Base-by-base conservation (phyloP, 1,140 invertebrate genomes). In the Zaprionus lachaisei region DNA sequence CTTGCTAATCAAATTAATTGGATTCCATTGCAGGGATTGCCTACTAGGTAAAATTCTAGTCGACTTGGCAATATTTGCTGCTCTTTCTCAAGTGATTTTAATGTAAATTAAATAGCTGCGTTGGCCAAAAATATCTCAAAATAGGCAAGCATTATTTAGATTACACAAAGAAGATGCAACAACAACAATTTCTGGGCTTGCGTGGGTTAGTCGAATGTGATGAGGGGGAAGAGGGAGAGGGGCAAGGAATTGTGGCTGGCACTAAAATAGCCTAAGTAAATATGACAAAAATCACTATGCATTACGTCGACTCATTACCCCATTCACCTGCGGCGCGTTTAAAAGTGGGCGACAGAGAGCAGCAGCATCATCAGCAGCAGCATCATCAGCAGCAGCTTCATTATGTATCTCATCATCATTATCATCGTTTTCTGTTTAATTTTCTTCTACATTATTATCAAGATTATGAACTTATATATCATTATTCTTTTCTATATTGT, bases 1-100 rank as follows among this genome's bases (percentile, higher is more conserved):
- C 20, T 61, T 54, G 69, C 68, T 76, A 82, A 70, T 77, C 77
- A 67, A 84, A 81, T 68, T 80, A 72, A 83, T 77, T 77, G 49
- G 61, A 87, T 80, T 83, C 84, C 74, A 85, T 80, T 81, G 62
- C 34, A 84, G 41, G 41, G n/a, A 47, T 17, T 6, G 6, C 7
- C 41, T 17, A 17, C 41, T 24, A 24, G 7, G 20, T 24, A 24
- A 12, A 51, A 20, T 51, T 51, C 47, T 51, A 24, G 47, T 24
- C 20, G 9, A 14, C 9, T 24, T 12, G 20, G 47, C 47, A 51
- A 24, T 56, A 67, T 64, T 66, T 79, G 61, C 79, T 56, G 47
- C 2, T 20, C 20, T 7, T 12, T 24, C 78, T 82, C 73, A 38
- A 67, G 64, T 79, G 41, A 83, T 79, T 81, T 49, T 24, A 72